These are phyloP conservation scores for Hafferia zeledoni DNA, from an alignment of 2,797 vertebrate species.

Conservation along the genomic window DNA sequence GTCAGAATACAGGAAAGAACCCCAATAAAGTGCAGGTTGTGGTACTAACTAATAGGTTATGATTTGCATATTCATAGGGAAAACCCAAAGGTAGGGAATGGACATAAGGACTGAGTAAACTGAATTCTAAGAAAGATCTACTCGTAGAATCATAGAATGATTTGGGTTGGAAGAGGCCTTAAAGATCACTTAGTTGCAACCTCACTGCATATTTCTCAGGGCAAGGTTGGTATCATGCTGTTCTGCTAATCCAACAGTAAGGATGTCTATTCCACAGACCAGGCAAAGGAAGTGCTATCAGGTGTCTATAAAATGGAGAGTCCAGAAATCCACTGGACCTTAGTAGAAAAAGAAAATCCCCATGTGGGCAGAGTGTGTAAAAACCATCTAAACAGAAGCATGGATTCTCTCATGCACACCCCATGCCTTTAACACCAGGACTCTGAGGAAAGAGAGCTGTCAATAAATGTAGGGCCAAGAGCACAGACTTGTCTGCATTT, in stretches of 20 bases:
- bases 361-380: neutral
- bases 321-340: neutral
- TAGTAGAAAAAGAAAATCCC: neutral
- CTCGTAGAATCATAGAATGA: neutral
- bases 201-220: neutral
- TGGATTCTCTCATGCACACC: neutral
- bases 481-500: neutral
- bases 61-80: neutral
- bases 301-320: neutral
- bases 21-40: neutral
- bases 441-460: fast-evolving
- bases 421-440: neutral
- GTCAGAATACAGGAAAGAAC: neutral
- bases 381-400: neutral
- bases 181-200: neutral
- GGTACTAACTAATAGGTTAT: neutral
- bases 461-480: neutral
- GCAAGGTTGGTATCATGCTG: fast-evolving
- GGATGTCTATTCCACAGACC: neutral
- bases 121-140: neutral
- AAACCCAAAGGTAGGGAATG: neutral
- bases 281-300: neutral
- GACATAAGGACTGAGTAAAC: neutral
- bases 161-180: neutral
- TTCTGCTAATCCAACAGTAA: neutral